Percentiles rank a stretch among this genome's conserved stretches.
Conservation (phyloP, 2,113 vertebrate species). For the Amphiprion percula region DNA sequence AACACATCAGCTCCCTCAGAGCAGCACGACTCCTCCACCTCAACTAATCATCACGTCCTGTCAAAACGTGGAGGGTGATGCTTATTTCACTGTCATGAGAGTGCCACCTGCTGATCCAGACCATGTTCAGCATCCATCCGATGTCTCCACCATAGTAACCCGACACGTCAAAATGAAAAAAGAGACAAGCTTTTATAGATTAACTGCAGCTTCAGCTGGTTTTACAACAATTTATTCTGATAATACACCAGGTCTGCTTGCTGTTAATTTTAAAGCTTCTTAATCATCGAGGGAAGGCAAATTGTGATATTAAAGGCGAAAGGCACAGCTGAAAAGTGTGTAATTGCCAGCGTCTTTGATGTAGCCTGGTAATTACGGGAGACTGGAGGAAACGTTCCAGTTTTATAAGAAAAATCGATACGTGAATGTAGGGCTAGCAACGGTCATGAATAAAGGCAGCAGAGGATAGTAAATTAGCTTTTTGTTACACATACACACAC, state of each 20-base stretch:
- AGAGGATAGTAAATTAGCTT: background rate
- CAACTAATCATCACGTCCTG: slow-evolving; percentile 10
- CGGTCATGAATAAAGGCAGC: slow-evolving; percentile 5
- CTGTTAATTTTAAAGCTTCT: slow-evolving; percentile 50
- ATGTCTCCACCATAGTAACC: background rate
- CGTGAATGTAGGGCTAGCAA: background rate
- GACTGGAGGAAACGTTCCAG: slow-evolving; percentile 2
- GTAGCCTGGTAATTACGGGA: slow-evolving; percentile 34
- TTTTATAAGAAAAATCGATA: slow-evolving; percentile 1
- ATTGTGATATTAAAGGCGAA: slow-evolving; percentile 7
- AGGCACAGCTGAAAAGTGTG: slow-evolving; percentile 6
- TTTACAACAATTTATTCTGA: slow-evolving; percentile 54
- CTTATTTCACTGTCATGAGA: slow-evolving; percentile 64
- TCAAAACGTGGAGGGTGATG: slow-evolving; percentile 1
- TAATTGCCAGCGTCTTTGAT: slow-evolving; percentile 35
- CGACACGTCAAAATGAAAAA: slow-evolving; percentile 28
- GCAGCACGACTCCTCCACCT: background rate
- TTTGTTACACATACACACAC: background rate
- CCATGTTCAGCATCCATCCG: slow-evolving; percentile 25
- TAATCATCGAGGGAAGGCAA: slow-evolving; percentile 45
- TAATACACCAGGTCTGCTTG: slow-evolving; percentile 21
- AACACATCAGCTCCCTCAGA: slow-evolving; percentile 34
- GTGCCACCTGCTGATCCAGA: slow-evolving; percentile 80
- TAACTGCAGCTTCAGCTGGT: slow-evolving; percentile 50
- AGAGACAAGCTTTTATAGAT: background rate